phyloP scores from a whole-genome alignment of 2,113 vertebrate species.

The Stercorarius parasiticus region DNA sequence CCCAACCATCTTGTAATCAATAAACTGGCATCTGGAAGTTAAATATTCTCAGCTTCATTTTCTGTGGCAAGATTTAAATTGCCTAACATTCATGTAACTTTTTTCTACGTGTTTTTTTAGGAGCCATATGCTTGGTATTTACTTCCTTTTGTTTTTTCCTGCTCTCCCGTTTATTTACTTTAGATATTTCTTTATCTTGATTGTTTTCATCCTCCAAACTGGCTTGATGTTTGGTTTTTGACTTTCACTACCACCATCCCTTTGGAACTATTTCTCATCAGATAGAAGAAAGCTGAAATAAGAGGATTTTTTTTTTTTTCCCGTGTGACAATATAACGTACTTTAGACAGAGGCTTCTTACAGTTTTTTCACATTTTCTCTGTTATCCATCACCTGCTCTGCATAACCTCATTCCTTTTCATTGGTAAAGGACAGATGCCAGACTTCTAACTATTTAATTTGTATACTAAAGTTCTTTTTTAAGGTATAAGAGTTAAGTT shows the following conservation, averaged over 20 bases:
- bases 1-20: not conserved
- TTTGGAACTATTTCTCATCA: not conserved
- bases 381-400: not conserved
- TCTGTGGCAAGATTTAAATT: constrained; percentile 1
- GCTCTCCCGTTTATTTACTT: not conserved
- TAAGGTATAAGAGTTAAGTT: not conserved
- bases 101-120: not conserved
- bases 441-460: not conserved
- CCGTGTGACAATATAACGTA: not conserved
- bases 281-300: not conserved
- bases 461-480: not conserved
- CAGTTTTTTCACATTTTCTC: not conserved
- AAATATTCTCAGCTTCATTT: constrained; percentile 26
- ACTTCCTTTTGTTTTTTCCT: not conserved
- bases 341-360: not conserved
- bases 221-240: not conserved
- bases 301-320: not conserved
- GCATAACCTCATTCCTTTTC: not conserved
- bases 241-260: not conserved
- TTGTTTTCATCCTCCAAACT: not conserved
- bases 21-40: constrained; percentile 49
- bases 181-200: not conserved
- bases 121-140: not conserved
- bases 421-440: not conserved
- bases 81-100: not conserved